A percentile compares a stretch with the other conserved stretches of the same genome.
phyloP scores from a whole-genome alignment of 2,888 invertebrate species.

The Slavum lentiscoides region DNA sequence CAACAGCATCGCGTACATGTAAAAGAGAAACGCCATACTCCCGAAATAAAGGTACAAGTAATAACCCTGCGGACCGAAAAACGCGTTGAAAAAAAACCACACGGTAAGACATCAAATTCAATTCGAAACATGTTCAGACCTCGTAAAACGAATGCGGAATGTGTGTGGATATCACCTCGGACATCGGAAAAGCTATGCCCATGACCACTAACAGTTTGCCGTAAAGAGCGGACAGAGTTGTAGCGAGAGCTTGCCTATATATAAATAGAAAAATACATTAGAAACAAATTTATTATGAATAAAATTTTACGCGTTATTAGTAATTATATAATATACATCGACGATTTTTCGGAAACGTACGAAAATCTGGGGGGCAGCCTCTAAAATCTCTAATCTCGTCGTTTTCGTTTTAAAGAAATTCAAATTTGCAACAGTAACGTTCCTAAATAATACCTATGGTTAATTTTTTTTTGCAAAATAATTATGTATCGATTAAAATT shows the following conservation, averaged over 20 bases:
- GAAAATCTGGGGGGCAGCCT: too few relatives aligned
- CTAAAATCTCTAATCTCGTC: too few relatives aligned
- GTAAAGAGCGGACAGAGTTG: conserved; percentile 88
- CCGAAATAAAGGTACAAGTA: conserved; percentile 85
- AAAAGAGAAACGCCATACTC: conserved; percentile 81
- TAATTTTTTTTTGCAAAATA: too few relatives aligned
- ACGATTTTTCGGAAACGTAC: too few relatives aligned
- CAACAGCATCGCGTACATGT: conserved; percentile 77
- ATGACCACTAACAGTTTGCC: conserved; percentile 91
- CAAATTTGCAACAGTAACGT: too few relatives aligned
- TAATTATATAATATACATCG: too few relatives aligned
- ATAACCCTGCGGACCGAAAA: conserved; percentile 65
- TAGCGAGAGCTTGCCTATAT: conserved; percentile 82
- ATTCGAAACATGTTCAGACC: conserved; percentile 62
- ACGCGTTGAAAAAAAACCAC: neutral
- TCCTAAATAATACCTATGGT: too few relatives aligned
- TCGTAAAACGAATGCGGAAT: conserved; percentile 93
- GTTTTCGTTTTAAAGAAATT: too few relatives aligned
- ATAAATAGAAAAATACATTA: conserved; percentile 29
- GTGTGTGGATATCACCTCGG: conserved; percentile 92
- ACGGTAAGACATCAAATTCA: neutral
- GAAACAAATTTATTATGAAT: too few relatives aligned
- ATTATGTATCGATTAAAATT: too few relatives aligned
- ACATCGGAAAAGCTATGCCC: conserved; percentile 94
- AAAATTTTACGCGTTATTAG: too few relatives aligned